Evolutionary conservation across 2,113 vertebrate genomes (phyloP).

Genomic region (Apaloderma vittatum): DNA sequence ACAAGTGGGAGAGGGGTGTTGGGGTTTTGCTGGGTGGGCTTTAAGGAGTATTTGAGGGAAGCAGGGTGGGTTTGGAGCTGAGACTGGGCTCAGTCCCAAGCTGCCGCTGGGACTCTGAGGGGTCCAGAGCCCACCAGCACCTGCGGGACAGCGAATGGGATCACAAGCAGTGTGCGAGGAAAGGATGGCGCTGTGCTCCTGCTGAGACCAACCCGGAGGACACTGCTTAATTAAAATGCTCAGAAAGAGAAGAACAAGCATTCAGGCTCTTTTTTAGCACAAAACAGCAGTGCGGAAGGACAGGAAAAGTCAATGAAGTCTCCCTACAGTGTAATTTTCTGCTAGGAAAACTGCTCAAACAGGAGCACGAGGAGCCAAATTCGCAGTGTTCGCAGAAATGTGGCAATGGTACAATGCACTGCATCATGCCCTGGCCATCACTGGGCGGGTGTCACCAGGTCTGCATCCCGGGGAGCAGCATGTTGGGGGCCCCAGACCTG

Average conservation of each 20-base stretch:
- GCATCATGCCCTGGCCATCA: fast-evolving
- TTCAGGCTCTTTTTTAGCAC: background rate
- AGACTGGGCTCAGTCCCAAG: background rate
- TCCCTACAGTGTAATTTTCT: background rate
- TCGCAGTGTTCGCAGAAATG: fast-evolving
- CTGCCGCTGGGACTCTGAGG: fast-evolving
- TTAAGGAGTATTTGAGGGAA: background rate
- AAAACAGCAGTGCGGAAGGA: background rate
- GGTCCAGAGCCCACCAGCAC: background rate
- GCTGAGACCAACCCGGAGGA: background rate
- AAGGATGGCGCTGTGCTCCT: background rate
- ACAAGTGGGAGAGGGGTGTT: fast-evolving
- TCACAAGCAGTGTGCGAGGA: background rate
- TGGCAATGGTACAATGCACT: fast-evolving
- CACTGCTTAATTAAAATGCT: background rate
- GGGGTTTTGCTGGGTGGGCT: background rate
- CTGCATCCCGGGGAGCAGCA: background rate
- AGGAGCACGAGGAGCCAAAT: background rate
- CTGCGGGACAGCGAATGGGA: fast-evolving
- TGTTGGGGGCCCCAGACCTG: fast-evolving
- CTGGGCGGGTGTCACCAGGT: background rate
- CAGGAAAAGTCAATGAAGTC: background rate
- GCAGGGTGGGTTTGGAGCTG: background rate
- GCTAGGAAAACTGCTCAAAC: background rate
- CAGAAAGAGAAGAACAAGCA: background rate